These are phyloP conservation scores for Nematopogon swammerdamellus DNA, from an alignment of 2,888 invertebrate species.

Conservation along the genomic window DNA sequence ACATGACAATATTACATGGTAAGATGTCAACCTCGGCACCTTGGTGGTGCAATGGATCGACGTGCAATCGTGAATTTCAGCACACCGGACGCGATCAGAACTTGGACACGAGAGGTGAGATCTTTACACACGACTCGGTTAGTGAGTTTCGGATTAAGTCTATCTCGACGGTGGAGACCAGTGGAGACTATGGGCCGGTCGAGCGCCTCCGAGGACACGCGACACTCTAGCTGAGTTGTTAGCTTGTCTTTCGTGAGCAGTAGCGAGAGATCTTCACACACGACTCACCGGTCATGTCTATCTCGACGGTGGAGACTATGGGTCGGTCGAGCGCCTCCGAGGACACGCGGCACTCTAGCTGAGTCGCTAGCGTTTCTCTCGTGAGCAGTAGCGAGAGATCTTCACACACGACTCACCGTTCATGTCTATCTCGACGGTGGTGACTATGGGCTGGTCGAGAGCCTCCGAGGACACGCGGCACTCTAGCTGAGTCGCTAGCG, in stretches of 20 bases:
- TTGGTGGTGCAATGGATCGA: too few species aligned
- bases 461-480: conserved; percentile 72
- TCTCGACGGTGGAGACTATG: conserved; percentile 56
- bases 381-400: too few species aligned
- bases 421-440: conserved; percentile 64
- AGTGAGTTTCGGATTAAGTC: too few species aligned
- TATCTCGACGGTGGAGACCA: conserved; percentile 60
- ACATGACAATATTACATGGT: too few species aligned
- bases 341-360: too few species aligned
- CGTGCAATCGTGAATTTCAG: too few species aligned
- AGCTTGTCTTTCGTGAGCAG: conserved; percentile 70
- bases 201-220: conserved; percentile 64
- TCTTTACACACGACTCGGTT: too few species aligned
- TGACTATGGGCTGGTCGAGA: conserved; percentile 57
- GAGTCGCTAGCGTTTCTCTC: conserved; percentile 68
- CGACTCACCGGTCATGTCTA: conserved; percentile 75
- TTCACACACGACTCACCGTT: conserved; percentile 74
- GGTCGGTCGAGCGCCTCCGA: conserved; percentile 62
- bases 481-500: conserved; percentile 67
- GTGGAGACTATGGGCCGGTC: conserved; percentile 56
- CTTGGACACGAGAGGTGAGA: too few species aligned
- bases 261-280: too few species aligned
- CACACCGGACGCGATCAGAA: too few species aligned
- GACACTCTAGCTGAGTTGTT: conserved; percentile 65
- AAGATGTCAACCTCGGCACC: too few species aligned